These are phyloP conservation scores for Tragelaphus scriptus DNA, from an alignment of 2,113 vertebrate species.

Conservation along the genomic window DNA sequence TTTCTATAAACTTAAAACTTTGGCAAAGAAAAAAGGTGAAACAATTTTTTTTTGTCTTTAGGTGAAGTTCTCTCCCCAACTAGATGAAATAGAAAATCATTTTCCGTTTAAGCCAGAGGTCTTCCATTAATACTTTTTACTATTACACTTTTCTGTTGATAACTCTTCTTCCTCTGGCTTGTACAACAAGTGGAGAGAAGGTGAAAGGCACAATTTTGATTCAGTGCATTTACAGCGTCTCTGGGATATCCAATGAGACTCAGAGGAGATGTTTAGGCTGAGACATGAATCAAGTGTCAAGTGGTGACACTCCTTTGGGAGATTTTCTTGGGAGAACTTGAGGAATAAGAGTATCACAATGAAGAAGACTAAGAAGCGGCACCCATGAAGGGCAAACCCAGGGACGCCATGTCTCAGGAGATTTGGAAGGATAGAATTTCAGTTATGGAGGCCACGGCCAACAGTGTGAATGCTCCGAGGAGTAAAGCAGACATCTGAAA, in stretches of 20 bases:
- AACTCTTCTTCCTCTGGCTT: neutral
- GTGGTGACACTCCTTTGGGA: neutral
- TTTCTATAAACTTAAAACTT: neutral
- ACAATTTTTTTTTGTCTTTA: neutral
- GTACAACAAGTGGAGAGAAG: neutral
- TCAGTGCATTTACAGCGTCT: neutral
- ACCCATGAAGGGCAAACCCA: neutral
- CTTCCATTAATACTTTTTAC: neutral
- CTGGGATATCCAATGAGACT: neutral
- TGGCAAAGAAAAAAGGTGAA: neutral
- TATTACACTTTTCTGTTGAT: neutral
- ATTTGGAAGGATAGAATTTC: neutral
- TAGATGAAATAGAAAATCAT: neutral
- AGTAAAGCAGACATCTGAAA: neutral
- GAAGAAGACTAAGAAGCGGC: neutral
- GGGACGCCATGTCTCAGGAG: neutral
- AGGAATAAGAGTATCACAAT: neutral
- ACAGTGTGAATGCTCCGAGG: rapidly evolving
- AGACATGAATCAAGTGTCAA: neutral
- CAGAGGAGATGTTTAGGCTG: neutral
- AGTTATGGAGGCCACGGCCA: neutral
- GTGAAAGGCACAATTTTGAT: neutral
- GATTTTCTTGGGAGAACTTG: neutral
- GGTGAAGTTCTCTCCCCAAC: neutral
- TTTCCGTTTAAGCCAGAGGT: neutral